Conservation (phyloP, 1,140 invertebrate genomes). For the Euura lappo region DNA sequence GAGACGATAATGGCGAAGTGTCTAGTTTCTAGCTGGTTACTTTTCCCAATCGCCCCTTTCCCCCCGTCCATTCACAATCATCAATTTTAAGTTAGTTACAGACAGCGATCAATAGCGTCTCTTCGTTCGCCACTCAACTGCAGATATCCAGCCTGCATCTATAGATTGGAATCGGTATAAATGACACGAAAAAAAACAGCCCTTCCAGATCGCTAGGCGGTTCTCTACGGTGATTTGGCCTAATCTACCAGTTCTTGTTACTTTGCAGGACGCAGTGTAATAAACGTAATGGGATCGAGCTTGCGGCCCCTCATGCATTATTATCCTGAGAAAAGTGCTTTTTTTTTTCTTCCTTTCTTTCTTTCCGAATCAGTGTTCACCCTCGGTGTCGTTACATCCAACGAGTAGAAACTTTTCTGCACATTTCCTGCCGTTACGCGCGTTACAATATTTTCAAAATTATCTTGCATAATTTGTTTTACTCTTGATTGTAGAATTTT, state of each 20-base stretch:
- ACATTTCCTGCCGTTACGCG: conserved; percentile 24
- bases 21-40: too few relatives aligned
- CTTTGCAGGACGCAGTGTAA: conserved; percentile 47
- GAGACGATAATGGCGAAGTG: too few relatives aligned
- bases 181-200: conserved; percentile 37
- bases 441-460: background rate
- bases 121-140: background rate
- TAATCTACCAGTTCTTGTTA: conserved; percentile 55
- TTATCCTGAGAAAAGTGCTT: background rate
- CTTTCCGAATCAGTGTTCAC: conserved; percentile 21
- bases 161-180: conserved; percentile 12
- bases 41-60: too few relatives aligned
- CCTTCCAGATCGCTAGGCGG: conserved; percentile 49
- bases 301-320: conserved; percentile 26
- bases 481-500: too few relatives aligned
- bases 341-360: conserved; percentile 22
- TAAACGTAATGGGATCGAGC: conserved; percentile 46
- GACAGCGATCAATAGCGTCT: conserved; percentile 41
- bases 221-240: conserved; percentile 51
- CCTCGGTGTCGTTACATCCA: background rate
- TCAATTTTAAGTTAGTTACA: conserved; percentile 50
- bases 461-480: background rate
- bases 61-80: conserved; percentile 28
- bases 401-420: too few relatives aligned
- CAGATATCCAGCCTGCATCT: background rate